phyloP scores from a whole-genome alignment of 2,113 vertebrate genomes.

The Telmatochromis sp. region DNA sequence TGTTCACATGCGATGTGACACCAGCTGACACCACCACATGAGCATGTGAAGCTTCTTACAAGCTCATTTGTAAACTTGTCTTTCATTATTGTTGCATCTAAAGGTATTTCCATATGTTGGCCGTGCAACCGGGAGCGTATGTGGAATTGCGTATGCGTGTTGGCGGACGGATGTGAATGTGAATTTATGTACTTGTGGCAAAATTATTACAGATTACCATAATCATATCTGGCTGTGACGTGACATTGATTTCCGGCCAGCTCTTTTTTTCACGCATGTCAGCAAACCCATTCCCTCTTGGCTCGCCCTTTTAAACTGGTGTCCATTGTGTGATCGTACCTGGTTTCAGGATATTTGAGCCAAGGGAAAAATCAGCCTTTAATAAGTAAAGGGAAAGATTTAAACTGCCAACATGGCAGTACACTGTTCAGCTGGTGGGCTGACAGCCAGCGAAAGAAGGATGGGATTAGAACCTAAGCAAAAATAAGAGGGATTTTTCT shows the following conservation, averaged over 20 bases:
- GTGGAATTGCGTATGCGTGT: background rate
- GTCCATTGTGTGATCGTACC: slow-evolving; percentile 25
- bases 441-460: slow-evolving; percentile 19
- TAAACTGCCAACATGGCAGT: slow-evolving; percentile 51
- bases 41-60: slow-evolving; percentile 1
- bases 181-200: slow-evolving; percentile 28
- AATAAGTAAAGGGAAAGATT: slow-evolving; percentile 35
- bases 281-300: background rate
- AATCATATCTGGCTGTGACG: slow-evolving; percentile 45
- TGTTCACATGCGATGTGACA: slow-evolving; percentile 6
- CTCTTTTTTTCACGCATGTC: background rate
- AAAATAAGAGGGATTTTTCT: slow-evolving; percentile 29
- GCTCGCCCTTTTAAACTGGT: slow-evolving; percentile 1
- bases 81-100: background rate
- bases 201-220: slow-evolving; percentile 45
- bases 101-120: slow-evolving; percentile 14
- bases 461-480: slow-evolving; percentile 17
- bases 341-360: slow-evolving; percentile 22
- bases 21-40: slow-evolving; percentile 15
- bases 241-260: slow-evolving; percentile 15
- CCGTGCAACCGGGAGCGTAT: background rate
- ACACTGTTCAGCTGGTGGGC: slow-evolving; percentile 23
- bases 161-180: background rate
- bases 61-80: slow-evolving; percentile 17
- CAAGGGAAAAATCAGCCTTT: slow-evolving; percentile 28